Percentiles rank a stretch among this genome's conserved stretches.
Evolutionary conservation across 1,140 invertebrate species (phyloP).

Genomic region (Calycopis cecrops): DNA sequence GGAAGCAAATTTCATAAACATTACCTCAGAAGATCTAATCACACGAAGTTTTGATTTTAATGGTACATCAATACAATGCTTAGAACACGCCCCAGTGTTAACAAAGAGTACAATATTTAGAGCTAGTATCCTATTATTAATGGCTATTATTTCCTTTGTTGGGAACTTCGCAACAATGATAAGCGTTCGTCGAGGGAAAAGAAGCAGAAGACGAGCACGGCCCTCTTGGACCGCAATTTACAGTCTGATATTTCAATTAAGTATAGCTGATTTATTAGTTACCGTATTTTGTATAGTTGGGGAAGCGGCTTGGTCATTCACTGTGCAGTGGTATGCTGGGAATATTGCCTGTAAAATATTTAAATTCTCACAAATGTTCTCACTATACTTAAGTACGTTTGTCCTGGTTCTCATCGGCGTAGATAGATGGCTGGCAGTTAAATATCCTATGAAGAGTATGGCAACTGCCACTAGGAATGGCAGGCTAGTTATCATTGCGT

Average conservation of each 20-base stretch:
- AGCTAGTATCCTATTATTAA: constrained; percentile 78
- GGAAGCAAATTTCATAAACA: constrained; percentile 38
- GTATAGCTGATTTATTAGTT: constrained; percentile 85
- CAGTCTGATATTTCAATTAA: constrained; percentile 84
- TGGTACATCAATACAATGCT: constrained; percentile 57
- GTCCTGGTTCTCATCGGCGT: constrained; percentile 88
- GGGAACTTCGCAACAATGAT: constrained; percentile 85
- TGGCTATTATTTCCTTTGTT: constrained; percentile 83
- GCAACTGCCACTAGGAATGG: constrained; percentile 80
- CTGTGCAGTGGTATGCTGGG: constrained; percentile 87
- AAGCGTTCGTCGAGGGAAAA: constrained; percentile 80
- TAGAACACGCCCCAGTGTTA: constrained; percentile 79
- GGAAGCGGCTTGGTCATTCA: constrained; percentile 87
- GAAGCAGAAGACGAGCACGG: constrained; percentile 69
- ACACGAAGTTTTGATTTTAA: constrained; percentile 46
- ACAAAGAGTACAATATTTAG: constrained; percentile 77
- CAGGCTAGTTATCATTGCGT: constrained; percentile 79
- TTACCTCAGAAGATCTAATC: constrained; percentile 32
- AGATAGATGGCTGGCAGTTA: constrained; percentile 87
- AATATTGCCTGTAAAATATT: constrained; percentile 86
- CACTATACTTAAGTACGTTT: constrained; percentile 89
- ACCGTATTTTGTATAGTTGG: constrained; percentile 87
- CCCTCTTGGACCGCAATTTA: constrained; percentile 84
- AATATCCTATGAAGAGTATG: constrained; percentile 86
- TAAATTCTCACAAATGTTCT: constrained; percentile 89